Evolutionary conservation across 2,113 vertebrate species (phyloP), one percentile per base, ranked within the genome.

Genomic region (Oncorhynchus kisutch): DNA sequence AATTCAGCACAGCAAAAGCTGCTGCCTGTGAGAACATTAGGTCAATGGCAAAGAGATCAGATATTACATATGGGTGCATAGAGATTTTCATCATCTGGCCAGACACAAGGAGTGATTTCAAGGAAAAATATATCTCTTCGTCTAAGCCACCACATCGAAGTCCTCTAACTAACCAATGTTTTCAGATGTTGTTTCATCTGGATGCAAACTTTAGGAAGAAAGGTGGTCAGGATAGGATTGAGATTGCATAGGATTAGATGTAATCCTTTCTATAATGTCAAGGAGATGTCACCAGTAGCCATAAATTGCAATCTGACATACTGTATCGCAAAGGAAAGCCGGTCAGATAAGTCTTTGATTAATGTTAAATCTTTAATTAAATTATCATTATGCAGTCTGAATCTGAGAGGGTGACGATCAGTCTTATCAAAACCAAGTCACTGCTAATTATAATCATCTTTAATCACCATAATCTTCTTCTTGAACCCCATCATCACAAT

Each of bases 221-320:
- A 31, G 59, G 73, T 78, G n/a, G 64, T 75, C n/a, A 66, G 54
- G 75, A 85, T 77, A 78, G 84, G 18, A 62, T 70, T 66, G 54
- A 64, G 72, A 80, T 81, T 73, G 78, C 67, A 78, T 65, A 66
- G 79, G 82, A 90, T 91, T 89, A 88, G 24, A 86, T 78, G 60
- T 88, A 87, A 91, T 89, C 84, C 85, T 77, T 78, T 67, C 74
- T 82, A 79, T 82, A 84, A 87, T 83, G 76, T 90, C 74, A 85
- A 76, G 81, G 66, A 81, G 49, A 83, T 80, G 79, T 74, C 64
- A 62, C 64, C 57, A 78, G 76, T 67, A 78, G 78, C 69, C 7
- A 1, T 3, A 11, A 49, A 51, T 83, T 67, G 76, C 39, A 73
- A 31, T 76, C 12, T 9, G 57, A 39, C 29, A 39, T 70, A 64